These are phyloP conservation scores for Australoheros scitulus DNA, from an alignment of 2,113 vertebrate genomes.

Conservation along the genomic window DNA sequence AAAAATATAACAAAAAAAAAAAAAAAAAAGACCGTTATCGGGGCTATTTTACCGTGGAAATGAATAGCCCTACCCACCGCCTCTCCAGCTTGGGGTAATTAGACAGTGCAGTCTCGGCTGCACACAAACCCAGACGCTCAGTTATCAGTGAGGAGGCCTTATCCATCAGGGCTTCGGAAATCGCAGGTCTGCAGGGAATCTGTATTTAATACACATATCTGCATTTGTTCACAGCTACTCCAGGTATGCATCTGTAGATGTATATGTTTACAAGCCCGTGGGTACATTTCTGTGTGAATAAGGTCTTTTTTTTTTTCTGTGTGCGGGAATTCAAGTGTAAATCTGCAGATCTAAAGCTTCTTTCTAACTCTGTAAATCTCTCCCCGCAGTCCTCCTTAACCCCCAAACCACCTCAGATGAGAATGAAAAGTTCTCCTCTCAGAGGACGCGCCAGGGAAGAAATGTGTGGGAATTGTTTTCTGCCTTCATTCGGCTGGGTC, in stretches of 20 bases:
- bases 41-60: conserved; percentile 72
- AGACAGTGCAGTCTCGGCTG: conserved; percentile 60
- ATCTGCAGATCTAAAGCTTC: conserved; percentile 3
- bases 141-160: conserved; percentile 55
- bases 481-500: conserved; percentile 15
- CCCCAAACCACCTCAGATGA: conserved; percentile 31
- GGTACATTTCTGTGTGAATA: neutral
- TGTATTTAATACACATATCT: neutral
- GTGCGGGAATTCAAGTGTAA: neutral
- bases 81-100: conserved; percentile 70
- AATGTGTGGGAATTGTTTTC: conserved; percentile 51
- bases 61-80: conserved; percentile 64
- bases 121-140: conserved; percentile 33
- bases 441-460: neutral
- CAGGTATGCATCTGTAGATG: neutral
- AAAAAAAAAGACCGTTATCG: conserved; percentile 61
- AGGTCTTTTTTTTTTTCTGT: neutral
- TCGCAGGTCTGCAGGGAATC: conserved; percentile 8
- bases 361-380: conserved; percentile 32
- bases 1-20: conserved; percentile 54
- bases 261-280: conserved; percentile 8
- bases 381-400: conserved; percentile 41
- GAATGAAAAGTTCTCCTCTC: conserved; percentile 44
- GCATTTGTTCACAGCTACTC: neutral
- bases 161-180: conserved; percentile 51